Evolutionary conservation across 2,113 vertebrate genomes (phyloP).

Genomic region (Mustela lutreola): DNA sequence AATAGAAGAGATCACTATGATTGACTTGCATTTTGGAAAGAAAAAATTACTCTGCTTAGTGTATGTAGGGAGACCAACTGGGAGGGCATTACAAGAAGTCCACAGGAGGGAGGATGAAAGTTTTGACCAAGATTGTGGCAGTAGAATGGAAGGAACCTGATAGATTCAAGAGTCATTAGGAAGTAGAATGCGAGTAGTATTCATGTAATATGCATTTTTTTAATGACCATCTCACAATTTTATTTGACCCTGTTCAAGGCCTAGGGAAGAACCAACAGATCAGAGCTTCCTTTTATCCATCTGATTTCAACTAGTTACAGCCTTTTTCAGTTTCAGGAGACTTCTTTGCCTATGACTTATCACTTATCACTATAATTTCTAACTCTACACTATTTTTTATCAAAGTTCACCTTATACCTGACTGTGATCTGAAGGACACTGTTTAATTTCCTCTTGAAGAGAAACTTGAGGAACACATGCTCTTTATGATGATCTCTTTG

Average conservation of each 20-base stretch:
- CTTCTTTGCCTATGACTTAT: not conserved
- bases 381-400: not conserved
- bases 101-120: not conserved
- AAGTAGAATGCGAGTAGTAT: not conserved
- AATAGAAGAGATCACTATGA: not conserved
- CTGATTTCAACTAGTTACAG: not conserved
- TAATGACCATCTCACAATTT: not conserved
- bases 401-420: not conserved
- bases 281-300: not conserved
- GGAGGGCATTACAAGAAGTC: not conserved
- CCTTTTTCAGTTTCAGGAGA: not conserved
- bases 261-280: not conserved
- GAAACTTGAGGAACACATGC: not conserved
- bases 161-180: not conserved
- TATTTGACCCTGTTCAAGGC: not conserved
- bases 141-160: not conserved
- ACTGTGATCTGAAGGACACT: not conserved
- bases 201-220: no score
- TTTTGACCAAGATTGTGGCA: not conserved
- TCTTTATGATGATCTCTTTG: not conserved
- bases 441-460: conserved; percentile 17
- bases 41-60: not conserved
- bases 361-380: not conserved
- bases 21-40: not conserved
- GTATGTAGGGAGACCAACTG: not conserved